Percentiles rank a stretch among this genome's conserved stretches.
phyloP scores from a whole-genome alignment of 2,888 invertebrate species.

The Cybosia mesomella region DNA sequence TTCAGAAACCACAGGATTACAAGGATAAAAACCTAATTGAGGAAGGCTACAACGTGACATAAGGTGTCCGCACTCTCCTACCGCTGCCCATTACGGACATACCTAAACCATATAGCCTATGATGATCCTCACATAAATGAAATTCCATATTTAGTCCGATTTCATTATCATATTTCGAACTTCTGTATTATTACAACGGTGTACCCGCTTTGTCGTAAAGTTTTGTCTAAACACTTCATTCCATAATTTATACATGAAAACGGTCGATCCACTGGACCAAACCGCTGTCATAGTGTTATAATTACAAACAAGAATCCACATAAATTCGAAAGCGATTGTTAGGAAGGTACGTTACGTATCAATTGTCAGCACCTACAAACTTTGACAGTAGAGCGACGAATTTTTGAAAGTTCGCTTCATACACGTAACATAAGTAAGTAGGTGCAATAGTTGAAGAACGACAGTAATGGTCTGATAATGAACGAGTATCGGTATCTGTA shows the following conservation, averaged over 20 bases:
- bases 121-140: constrained; percentile 30
- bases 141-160: constrained; percentile 29
- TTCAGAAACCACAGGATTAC: constrained; percentile 43
- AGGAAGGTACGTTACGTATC: constrained; percentile 4
- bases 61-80: constrained; percentile 31
- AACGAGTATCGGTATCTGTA: too few relatives aligned
- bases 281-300: constrained; percentile 13
- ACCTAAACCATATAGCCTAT: constrained; percentile 16
- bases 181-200: constrained; percentile 11
- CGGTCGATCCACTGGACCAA: constrained; percentile 10
- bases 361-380: constrained; percentile 19
- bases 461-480: too few relatives aligned
- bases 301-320: constrained; percentile 21
- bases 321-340: constrained; percentile 10
- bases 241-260: constrained; percentile 15
- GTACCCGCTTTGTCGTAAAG: constrained; percentile 14
- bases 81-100: constrained; percentile 7
- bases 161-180: constrained; percentile 21
- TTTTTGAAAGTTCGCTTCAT: neutral
- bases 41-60: constrained; percentile 43
- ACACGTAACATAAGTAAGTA: too few relatives aligned
- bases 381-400: constrained; percentile 7
- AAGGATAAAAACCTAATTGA: constrained; percentile 53
- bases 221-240: constrained; percentile 11
- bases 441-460: neutral